A percentile compares a stretch with the other conserved stretches of the same genome.
These are phyloP conservation scores for Crambe crambe DNA, from an alignment of 37 sponge, comb jelly and placozoan genomes.

Conservation along the genomic window DNA sequence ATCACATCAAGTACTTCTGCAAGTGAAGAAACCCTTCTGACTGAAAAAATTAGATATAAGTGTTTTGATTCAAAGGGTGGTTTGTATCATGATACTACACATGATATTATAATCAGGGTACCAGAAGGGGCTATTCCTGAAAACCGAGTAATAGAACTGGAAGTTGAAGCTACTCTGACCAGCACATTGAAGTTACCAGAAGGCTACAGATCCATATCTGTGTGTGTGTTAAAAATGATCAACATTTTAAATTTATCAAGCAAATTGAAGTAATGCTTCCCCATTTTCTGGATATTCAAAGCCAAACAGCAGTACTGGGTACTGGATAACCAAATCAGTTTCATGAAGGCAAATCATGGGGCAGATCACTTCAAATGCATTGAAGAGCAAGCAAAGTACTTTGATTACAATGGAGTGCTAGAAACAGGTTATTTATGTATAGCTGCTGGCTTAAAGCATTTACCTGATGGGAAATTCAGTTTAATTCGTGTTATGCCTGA, in stretches of 20 bases:
- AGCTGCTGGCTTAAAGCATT: neutral
- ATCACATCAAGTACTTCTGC: too few species aligned
- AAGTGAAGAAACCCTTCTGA: too few species aligned
- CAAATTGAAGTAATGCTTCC: constrained; percentile 17
- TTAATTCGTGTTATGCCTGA: neutral
- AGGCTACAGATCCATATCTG: neutral
- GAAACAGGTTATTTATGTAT: constrained; percentile 7
- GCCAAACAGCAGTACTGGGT: neutral
- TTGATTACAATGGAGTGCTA: neutral
- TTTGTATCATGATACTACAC: neutral
- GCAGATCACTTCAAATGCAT: neutral
- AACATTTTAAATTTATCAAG: constrained; percentile 8
- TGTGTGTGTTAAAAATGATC: constrained; percentile 12
- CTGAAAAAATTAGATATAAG: too few species aligned
- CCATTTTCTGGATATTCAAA: constrained; percentile 8
- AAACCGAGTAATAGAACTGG: neutral
- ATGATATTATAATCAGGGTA: neutral
- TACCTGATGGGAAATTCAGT: neutral
- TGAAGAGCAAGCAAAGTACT: neutral
- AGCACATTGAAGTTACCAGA: neutral
- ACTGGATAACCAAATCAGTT: neutral
- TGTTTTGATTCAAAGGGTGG: constrained; percentile 4
- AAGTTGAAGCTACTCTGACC: constrained; percentile 1
- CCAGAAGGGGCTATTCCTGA: constrained; percentile 18
- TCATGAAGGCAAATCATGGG: constrained; percentile 6